Base-by-base conservation (phyloP, 2,797 vertebrate species). In the Pipistrellus pygmaeus region DNA sequence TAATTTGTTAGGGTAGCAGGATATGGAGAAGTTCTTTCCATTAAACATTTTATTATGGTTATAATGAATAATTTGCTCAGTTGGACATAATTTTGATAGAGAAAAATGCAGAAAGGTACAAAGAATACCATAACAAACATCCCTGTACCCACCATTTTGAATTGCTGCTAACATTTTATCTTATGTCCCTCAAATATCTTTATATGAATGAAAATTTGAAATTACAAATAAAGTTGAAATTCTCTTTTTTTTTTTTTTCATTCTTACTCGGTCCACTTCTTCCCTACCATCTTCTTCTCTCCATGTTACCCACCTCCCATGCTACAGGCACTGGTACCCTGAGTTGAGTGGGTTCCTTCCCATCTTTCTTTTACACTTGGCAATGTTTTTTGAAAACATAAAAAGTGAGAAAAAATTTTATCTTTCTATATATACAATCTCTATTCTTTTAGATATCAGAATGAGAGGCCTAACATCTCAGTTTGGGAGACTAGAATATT, bases 11-110 rank as follows among this genome's bases (percentile, higher is more conserved):
- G 38, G 17, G 32, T 5, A 48, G 38, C 72, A 55, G 75, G 75
- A 35, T 55, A 46, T 18, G n/a, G 21, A 3, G 30, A 91, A 7
- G 13, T 69, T 66, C 62, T 57, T 82, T 60, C 25, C 44, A 69
- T 68, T 44, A 23, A 82, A 77, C 53, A 14, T 41, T 38, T 9
- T 44, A 35, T 41, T 20, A 62, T 17, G 27, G 32, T 68, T 64
- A 21, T 12, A 46, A 32, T 18, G 5, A 32, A 62, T 55, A 51
- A 84, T 73, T 73, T 55, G 27, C 48, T 69, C 27, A 32, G 20
- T 27, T 94, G 55, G 53, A 91, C 93, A 44, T 82, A 25, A 94
- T 69, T 82, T 53, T 73, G 78, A 62, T 53, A 41, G 12, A 81
- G 38, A 68, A 84, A 57, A 55, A 48, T 44, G 27, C 41, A 91